Evolutionary conservation across 2,113 vertebrate genomes (phyloP), one percentile per base, ranked within the genome.

Genomic region (Pollachius pollachius): DNA sequence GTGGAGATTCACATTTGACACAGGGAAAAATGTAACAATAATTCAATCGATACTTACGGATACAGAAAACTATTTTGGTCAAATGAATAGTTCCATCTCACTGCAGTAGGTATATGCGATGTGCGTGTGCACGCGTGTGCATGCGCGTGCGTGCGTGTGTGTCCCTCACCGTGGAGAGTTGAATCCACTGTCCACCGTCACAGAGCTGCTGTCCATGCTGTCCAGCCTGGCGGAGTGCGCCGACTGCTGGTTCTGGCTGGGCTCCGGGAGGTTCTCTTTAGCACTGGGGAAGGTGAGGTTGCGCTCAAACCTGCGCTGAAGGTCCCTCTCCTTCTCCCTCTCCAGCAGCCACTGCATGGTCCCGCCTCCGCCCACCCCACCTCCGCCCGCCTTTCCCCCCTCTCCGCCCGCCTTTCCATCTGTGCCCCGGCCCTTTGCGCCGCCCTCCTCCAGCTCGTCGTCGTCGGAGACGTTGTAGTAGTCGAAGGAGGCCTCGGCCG

Each of bases 151-250:
- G 6, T 68, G 19, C 58, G 13, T 65, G 11, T 7, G 27, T 15
- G 52, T 72, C n/a, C 87, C 95, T 94, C 94, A 99, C 97, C 97
- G 94, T 94, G 97, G 97, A 67, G 97, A 99, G 90, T 99, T 99
- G 94, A 99, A 99, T 89, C 97, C 97, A 89, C 97, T 99, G 91
- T 99, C 97, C 79, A 99, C 97, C 11, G 97, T 99, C 80, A 99
- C 95, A 37, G 96, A 99, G 93, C 97, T 99, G 89, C 96, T 98
- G 91, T 99, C 97, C 95, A 99, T 99, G 86, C 97, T 99, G 92
- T 99, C 97, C 19, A 99, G 93, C 34, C 97, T 93, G 15, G 95
- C 96, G 0, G 97, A 97, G 72, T 98, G 97, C 7, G 94, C 95
- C n/a, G 96, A 93, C 85, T 96, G 94, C 92, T 98, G 96, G 88